Percentiles rank a stretch among this genome's conserved stretches.
phyloP scores from a whole-genome alignment of 2,113 vertebrate species.

The Crypturellus undulatus region DNA sequence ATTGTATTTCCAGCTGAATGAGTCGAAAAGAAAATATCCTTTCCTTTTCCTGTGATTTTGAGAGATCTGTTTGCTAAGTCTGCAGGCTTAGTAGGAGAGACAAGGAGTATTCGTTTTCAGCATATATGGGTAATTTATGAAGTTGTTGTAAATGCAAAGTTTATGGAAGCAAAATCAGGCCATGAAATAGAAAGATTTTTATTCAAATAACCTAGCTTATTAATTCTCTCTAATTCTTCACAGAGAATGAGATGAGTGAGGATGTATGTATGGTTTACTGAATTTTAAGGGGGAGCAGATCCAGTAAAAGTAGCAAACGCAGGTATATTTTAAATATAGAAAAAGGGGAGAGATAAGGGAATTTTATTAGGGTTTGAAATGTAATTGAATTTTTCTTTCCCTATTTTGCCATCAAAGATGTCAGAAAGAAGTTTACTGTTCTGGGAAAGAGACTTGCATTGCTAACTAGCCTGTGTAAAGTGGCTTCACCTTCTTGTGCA shows the following conservation, averaged over 20 bases:
- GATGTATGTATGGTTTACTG: conserved; percentile 16
- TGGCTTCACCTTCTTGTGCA: conserved; percentile 38
- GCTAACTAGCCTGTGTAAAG: conserved; percentile 29
- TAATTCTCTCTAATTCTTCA: conserved; percentile 67
- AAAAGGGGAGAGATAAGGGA: conserved; percentile 48
- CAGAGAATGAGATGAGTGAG: conserved; percentile 38
- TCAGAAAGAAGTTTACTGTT: conserved; percentile 42
- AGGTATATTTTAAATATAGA: conserved; percentile 50
- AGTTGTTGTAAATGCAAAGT: conserved; percentile 50
- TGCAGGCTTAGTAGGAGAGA: conserved; percentile 43
- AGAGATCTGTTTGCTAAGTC: conserved; percentile 62
- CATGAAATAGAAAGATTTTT: conserved; percentile 58
- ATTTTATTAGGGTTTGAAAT: conserved; percentile 46
- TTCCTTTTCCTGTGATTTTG: conserved; percentile 57
- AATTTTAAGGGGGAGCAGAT: conserved; percentile 43
- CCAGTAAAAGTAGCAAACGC: neutral
- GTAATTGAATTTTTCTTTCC: conserved; percentile 40
- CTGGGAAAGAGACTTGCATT: conserved; percentile 41
- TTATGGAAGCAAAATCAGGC: conserved; percentile 54
- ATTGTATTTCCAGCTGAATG: conserved; percentile 68
- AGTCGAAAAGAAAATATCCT: conserved; percentile 51
- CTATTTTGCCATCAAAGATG: conserved; percentile 44
- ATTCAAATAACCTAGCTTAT: conserved; percentile 61
- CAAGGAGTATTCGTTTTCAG: conserved; percentile 59
- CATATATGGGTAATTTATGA: conserved; percentile 56